phyloP scores from a whole-genome alignment of 2,888 invertebrate genomes.

The Calliphora vomitoria region DNA sequence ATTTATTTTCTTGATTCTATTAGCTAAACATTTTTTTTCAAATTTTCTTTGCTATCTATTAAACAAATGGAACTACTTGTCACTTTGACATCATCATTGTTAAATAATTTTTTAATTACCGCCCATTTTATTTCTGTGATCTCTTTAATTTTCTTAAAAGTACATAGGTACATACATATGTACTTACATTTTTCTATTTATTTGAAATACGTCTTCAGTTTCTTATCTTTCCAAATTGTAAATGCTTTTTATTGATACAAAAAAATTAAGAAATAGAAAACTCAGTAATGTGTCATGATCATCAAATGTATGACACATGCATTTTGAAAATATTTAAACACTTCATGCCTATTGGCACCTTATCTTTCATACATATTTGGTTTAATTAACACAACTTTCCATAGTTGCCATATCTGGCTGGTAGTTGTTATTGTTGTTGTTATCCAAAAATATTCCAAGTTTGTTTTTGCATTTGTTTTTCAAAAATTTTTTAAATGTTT shows the following conservation, averaged over 20 bases:
- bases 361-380: conserved; percentile 34
- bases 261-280: background rate
- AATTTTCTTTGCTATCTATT: background rate
- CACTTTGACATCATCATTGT: conserved; percentile 11
- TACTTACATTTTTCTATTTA: too few species aligned
- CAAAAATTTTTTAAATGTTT: conserved; percentile 7
- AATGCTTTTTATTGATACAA: conserved; percentile 22
- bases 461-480: background rate
- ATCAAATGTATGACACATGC: conserved; percentile 37
- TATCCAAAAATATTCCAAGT: conserved; percentile 45
- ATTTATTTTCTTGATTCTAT: background rate
- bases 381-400: conserved; percentile 63
- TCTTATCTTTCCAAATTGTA: conserved; percentile 15
- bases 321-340: conserved; percentile 33
- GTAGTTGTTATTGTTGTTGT: conserved; percentile 34
- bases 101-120: conserved; percentile 11
- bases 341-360: conserved; percentile 5
- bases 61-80: background rate
- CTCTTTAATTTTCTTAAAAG: conserved; percentile 15
- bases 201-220: background rate
- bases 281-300: conserved; percentile 40
- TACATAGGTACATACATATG: too few species aligned
- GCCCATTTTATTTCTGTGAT: background rate
- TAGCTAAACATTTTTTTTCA: background rate
- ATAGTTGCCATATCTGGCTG: conserved; percentile 42